Conservation (phyloP, 2,113 vertebrate genomes). For the Bubo blakistoni region DNA sequence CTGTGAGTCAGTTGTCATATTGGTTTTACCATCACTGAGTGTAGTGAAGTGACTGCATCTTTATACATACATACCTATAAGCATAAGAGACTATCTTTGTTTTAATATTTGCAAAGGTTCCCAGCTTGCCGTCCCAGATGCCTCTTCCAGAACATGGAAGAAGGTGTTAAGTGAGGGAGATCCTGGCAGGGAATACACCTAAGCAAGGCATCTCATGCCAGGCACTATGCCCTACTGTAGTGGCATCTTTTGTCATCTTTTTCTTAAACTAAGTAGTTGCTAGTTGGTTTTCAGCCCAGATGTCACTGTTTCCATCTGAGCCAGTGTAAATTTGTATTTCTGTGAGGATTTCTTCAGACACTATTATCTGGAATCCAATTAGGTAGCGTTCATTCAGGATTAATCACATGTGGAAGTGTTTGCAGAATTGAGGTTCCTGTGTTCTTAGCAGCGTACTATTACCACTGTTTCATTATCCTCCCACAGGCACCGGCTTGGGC, state of each 20-base stretch:
- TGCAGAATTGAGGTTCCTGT: neutral
- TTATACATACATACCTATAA: neutral
- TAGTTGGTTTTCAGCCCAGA: conserved; percentile 17
- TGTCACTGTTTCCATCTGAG: conserved; percentile 15
- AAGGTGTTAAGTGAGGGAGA: neutral
- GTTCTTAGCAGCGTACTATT: neutral
- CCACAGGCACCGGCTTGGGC: neutral
- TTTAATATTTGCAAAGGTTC: neutral
- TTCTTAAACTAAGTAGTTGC: neutral
- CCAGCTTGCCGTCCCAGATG: neutral
- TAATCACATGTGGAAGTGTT: conserved; percentile 16
- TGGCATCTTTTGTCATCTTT: neutral
- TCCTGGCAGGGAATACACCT: neutral
- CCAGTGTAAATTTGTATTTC: conserved; percentile 17
- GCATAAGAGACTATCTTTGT: neutral
- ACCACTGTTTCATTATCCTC: neutral
- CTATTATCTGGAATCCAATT: conserved; percentile 17
- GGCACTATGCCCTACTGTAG: neutral
- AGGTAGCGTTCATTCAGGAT: neutral
- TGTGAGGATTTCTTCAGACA: conserved; percentile 21
- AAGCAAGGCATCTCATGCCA: neutral
- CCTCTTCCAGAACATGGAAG: neutral
- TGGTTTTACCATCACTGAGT: neutral
- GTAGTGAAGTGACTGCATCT: neutral
- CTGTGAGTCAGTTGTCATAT: neutral